phyloP scores from a whole-genome alignment of 2,113 vertebrate species.

The Megalops atlanticus region DNA sequence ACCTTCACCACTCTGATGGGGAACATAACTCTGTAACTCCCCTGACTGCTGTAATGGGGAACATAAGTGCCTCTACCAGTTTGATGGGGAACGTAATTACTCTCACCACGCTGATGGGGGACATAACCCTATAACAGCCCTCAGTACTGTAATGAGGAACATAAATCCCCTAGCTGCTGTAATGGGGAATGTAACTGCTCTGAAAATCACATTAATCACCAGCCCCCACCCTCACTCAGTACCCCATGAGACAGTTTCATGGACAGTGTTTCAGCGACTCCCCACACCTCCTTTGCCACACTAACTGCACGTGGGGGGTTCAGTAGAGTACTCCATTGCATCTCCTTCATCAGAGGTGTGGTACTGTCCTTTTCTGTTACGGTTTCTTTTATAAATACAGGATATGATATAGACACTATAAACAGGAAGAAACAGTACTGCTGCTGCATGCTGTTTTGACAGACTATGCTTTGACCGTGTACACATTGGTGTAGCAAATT shows the following conservation, averaged over 20 bases:
- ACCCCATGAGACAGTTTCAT: background rate
- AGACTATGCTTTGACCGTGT: background rate
- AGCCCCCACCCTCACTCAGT: background rate
- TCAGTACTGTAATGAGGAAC: no score
- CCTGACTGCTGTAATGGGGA: no score
- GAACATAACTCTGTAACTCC: no score
- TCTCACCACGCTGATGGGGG: no score
- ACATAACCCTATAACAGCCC: no score
- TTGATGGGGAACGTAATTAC: no score
- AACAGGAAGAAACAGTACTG: background rate
- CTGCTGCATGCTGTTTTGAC: background rate
- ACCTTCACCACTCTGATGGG: no score
- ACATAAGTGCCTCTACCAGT: no score
- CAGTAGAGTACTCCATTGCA: constrained; percentile 38
- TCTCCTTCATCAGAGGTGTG: constrained; percentile 34
- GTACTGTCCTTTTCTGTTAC: background rate
- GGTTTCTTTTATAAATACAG: background rate
- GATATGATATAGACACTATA: background rate
- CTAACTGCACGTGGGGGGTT: no score
- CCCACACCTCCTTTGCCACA: background rate
- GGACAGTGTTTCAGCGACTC: background rate
- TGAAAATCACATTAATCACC: no score
- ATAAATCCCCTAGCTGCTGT: background rate
- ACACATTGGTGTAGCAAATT: no score
- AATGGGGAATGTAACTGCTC: background rate